Conservation (phyloP, 2,113 vertebrate species). For the Oxyruncus cristatus region DNA sequence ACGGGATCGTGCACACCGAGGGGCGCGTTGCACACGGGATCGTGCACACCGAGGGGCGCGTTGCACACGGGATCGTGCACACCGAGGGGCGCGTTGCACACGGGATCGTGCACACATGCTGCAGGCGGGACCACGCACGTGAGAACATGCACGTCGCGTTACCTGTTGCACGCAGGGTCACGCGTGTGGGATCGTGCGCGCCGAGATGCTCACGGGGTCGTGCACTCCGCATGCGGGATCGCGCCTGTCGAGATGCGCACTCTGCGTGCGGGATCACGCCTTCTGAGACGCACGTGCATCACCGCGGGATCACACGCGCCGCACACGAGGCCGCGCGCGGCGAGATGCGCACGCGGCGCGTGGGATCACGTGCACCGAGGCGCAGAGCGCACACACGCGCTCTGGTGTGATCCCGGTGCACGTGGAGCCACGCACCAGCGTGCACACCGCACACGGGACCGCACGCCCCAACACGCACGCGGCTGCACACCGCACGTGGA, state of each 20-base stretch:
- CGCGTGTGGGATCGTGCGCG: too few relatives aligned
- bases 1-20: neutral
- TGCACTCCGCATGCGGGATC: too few relatives aligned
- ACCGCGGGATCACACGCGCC: neutral
- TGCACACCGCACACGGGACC: rapidly evolving
- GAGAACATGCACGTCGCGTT: rapidly evolving
- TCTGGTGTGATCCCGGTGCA: neutral
- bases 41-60: too few relatives aligned
- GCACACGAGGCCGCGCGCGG: neutral
- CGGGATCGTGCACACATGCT: rapidly evolving
- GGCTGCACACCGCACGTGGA: rapidly evolving
- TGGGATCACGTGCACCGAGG: neutral
- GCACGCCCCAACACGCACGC: rapidly evolving
- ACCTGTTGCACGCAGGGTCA: neutral
- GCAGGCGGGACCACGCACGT: rapidly evolving
- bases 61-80: neutral
- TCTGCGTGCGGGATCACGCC: too few relatives aligned
- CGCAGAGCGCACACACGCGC: neutral
- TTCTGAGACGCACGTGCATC: neutral
- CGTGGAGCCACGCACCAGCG: neutral
- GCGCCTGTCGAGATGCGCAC: too few relatives aligned
- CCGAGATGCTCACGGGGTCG: neutral
- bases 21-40: rapidly evolving
- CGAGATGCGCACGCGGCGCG: neutral
- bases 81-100: neutral